These are phyloP conservation scores for Ctenicera cuprea DNA, from an alignment of 2,888 invertebrate genomes.

Conservation along the genomic window DNA sequence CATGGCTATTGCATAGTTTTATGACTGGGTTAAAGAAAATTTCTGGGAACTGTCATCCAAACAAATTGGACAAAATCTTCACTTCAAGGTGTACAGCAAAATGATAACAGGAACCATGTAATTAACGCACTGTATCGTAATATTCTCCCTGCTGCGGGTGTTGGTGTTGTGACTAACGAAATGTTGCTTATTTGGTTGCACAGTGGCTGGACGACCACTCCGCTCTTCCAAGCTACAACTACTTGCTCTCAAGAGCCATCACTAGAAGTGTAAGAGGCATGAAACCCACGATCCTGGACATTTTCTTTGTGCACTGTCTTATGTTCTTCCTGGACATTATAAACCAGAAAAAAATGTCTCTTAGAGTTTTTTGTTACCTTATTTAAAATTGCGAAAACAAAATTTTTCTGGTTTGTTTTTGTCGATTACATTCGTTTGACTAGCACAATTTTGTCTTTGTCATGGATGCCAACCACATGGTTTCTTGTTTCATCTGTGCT, in stretches of 20 bases:
- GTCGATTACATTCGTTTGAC: not conserved
- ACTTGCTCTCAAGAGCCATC: slow-evolving; percentile 82
- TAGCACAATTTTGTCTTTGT: not conserved
- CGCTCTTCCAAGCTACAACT: slow-evolving; percentile 79
- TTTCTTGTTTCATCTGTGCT: slow-evolving; percentile 13
- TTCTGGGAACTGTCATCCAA: too few species aligned
- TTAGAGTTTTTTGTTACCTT: not conserved
- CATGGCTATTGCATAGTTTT: too few species aligned
- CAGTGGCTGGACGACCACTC: slow-evolving; percentile 87
- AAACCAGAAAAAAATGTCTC: slow-evolving; percentile 6
- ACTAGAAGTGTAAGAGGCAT: slow-evolving; percentile 80
- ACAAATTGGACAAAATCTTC: too few species aligned
- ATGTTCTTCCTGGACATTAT: not conserved
- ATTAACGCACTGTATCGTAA: slow-evolving; percentile 24
- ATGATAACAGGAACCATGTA: slow-evolving; percentile 17
- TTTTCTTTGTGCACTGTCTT: slow-evolving; percentile 4
- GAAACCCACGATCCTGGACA: slow-evolving; percentile 24
- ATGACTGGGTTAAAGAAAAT: too few species aligned
- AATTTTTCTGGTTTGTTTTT: slow-evolving; percentile 5
- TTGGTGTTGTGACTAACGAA: slow-evolving; percentile 56
- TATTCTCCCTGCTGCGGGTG: slow-evolving; percentile 17
- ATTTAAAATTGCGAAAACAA: not conserved
- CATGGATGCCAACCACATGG: slow-evolving; percentile 1
- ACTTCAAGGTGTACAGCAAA: slow-evolving; percentile 7
- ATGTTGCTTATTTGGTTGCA: slow-evolving; percentile 55